These are phyloP conservation scores for Sarcophaga subvicina DNA, from an alignment of 2,888 invertebrate species.

Conservation along the genomic window DNA sequence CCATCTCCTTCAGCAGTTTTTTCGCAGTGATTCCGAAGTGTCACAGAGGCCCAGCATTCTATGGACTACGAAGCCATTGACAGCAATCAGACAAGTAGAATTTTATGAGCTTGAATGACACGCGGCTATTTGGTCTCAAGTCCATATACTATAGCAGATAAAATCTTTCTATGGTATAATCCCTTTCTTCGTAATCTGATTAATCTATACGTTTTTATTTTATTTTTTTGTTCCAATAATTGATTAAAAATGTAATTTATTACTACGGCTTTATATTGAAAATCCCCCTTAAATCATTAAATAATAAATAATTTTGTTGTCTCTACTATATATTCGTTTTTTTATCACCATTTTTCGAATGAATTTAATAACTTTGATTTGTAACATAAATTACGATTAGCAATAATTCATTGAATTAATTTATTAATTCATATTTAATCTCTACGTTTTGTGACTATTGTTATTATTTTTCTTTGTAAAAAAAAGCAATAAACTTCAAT, in stretches of 20 bases:
- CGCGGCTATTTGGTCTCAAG: too few species aligned
- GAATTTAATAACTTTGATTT: constrained; percentile 48
- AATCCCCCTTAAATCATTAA: neutral
- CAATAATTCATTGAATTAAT: constrained; percentile 44
- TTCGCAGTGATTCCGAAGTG: too few species aligned
- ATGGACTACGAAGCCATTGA: too few species aligned
- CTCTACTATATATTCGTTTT: constrained; percentile 16
- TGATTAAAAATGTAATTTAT: too few species aligned
- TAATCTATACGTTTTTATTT: constrained; percentile 7
- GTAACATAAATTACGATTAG: constrained; percentile 49
- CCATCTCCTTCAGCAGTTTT: too few species aligned
- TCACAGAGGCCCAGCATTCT: too few species aligned
- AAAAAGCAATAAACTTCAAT: constrained; percentile 45
- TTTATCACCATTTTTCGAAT: neutral
- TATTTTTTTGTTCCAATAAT: neutral
- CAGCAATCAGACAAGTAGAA: too few species aligned
- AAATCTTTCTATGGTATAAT: neutral
- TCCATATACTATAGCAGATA: neutral
- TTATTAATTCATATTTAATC: constrained; percentile 52
- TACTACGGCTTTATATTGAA: neutral
- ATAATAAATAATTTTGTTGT: constrained; percentile 12
- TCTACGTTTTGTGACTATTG: constrained; percentile 15
- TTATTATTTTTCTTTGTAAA: neutral
- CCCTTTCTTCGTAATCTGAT: neutral
- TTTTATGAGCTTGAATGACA: too few species aligned